Evolutionary conservation across 1,140 invertebrate species (phyloP).

Genomic region (Drosophila tropicalis): DNA sequence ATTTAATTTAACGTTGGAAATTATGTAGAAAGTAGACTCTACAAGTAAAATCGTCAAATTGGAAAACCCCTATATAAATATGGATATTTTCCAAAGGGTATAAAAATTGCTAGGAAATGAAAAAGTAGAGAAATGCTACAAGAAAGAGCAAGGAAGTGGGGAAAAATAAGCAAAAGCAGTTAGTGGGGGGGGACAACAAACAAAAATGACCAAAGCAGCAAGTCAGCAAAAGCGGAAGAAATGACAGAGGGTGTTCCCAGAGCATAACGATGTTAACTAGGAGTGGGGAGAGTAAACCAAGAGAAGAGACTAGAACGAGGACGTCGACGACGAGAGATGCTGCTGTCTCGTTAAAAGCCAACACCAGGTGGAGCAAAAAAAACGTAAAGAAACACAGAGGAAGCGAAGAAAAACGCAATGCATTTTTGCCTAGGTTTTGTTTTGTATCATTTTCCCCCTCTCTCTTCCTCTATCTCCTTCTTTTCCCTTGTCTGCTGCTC

Average conservation of each 20-base stretch:
- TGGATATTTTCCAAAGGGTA: constrained; percentile 3
- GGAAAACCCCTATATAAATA: background rate
- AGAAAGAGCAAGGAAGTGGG: background rate
- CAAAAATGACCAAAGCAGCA: constrained; percentile 36
- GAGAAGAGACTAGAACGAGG: background rate
- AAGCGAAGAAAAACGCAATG: constrained; percentile 46
- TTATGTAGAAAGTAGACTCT: too few species aligned
- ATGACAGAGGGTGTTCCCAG: constrained; percentile 5
- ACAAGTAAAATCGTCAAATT: background rate
- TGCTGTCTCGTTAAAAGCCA: constrained; percentile 67
- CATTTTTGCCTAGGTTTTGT: constrained; percentile 33
- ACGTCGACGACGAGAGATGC: constrained; percentile 23
- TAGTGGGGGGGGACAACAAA: constrained; percentile 23
- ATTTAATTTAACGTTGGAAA: too few species aligned
- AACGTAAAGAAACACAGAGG: constrained; percentile 10
- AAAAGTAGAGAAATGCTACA: background rate
- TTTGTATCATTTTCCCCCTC: background rate
- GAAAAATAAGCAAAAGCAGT: constrained; percentile 2
- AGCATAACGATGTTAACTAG: constrained; percentile 47
- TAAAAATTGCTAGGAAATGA: constrained; percentile 11
- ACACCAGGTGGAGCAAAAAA: constrained; percentile 43
- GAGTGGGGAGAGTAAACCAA: background rate
- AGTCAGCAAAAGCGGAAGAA: constrained; percentile 21
- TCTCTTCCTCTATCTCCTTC: background rate
- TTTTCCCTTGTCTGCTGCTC: background rate